These are phyloP conservation scores for Atractosteus spatula DNA, from an alignment of 2,113 vertebrate genomes.

Conservation along the genomic window DNA sequence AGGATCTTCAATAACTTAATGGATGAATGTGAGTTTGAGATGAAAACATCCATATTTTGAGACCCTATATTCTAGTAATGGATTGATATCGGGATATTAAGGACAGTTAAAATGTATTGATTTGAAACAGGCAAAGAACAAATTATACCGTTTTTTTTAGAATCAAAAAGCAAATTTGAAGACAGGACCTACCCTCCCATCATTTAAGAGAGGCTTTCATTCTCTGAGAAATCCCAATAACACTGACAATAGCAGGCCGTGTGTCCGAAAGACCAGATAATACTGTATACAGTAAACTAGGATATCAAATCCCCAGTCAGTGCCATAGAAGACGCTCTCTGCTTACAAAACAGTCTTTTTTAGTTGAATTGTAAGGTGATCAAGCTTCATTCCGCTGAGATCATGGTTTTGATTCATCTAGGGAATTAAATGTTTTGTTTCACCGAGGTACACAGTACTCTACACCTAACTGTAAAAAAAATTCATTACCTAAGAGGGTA, in stretches of 20 bases:
- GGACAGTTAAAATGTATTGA: too few relatives aligned
- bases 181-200: not conserved
- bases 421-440: slow-evolving; percentile 32
- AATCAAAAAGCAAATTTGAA: too few relatives aligned
- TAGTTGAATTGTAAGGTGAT: slow-evolving; percentile 48
- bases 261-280: slow-evolving; percentile 1
- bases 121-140: too few relatives aligned
- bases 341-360: slow-evolving; percentile 16
- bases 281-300: not conserved
- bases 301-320: not conserved
- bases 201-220: too few relatives aligned
- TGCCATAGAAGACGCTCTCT: slow-evolving; percentile 26
- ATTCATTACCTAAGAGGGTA: slow-evolving; percentile 16
- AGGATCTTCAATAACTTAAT: too few relatives aligned
- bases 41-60: slow-evolving; percentile 45
- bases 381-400: slow-evolving; percentile 42
- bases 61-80: too few relatives aligned
- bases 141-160: too few relatives aligned
- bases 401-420: slow-evolving; percentile 50
- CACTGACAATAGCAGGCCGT: not conserved
- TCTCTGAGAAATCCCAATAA: too few relatives aligned
- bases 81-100: too few relatives aligned
- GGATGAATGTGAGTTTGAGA: slow-evolving; percentile 34
- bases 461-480: not conserved
- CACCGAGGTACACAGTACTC: not conserved